A percentile compares a stretch with the other conserved stretches of the same genome.
These are phyloP conservation scores for Hypanus sabinus DNA, from an alignment of 2,113 vertebrate species.

Conservation along the genomic window DNA sequence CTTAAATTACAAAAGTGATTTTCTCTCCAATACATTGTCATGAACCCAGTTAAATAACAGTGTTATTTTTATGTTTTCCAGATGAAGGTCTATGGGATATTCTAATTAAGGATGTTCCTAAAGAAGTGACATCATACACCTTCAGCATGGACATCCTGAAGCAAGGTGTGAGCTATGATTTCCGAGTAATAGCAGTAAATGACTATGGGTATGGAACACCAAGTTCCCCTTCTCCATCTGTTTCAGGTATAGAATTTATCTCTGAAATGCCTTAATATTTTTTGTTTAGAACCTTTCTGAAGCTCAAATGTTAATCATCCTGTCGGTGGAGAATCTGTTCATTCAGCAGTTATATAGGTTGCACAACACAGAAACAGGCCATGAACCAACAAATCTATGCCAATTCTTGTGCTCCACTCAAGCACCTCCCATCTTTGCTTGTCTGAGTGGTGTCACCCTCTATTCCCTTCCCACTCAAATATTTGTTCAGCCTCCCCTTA, in stretches of 20 bases:
- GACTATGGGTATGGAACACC: conserved; percentile 90
- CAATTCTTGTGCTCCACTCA: too few relatives aligned
- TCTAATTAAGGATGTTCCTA: conserved; percentile 93
- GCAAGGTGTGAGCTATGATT: conserved; percentile 91
- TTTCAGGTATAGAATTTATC: conserved; percentile 67
- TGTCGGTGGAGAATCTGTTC: not conserved
- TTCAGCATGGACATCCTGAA: conserved; percentile 91
- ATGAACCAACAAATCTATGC: too few relatives aligned
- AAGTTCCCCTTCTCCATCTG: conserved; percentile 81
- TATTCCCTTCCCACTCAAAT: not conserved
- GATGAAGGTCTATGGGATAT: conserved; percentile 97
- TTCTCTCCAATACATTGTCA: not conserved
- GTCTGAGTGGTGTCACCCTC: not conserved
- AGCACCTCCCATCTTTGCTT: not conserved
- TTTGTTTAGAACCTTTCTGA: not conserved
- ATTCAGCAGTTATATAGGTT: too few relatives aligned
- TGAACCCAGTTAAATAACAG: not conserved
- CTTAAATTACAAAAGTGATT: not conserved
- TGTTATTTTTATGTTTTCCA: conserved; percentile 47
- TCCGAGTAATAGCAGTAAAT: conserved; percentile 87
- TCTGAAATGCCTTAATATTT: not conserved
- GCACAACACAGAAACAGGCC: too few relatives aligned
- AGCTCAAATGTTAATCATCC: not conserved
- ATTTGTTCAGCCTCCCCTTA: not conserved
- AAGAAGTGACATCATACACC: conserved; percentile 88